These are phyloP conservation scores for Pluvianellus socialis DNA, from an alignment of 2,113 vertebrate species.

Conservation along the genomic window DNA sequence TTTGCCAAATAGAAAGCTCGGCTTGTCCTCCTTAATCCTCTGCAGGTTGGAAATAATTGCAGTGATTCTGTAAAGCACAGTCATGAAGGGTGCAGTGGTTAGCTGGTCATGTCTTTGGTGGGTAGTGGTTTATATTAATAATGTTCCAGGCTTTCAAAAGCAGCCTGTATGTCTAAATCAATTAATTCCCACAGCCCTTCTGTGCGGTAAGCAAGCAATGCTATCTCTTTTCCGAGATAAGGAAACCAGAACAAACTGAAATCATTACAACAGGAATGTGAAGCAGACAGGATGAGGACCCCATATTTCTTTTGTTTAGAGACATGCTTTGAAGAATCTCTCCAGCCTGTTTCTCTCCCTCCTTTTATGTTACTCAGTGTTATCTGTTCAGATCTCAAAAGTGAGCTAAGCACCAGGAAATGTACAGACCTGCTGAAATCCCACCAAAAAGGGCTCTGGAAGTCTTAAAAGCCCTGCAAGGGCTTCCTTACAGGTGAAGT, in stretches of 20 bases:
- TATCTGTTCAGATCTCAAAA: constrained; percentile 50
- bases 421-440: neutral
- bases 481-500: neutral
- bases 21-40: neutral
- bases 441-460: neutral
- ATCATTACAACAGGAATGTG: neutral
- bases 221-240: constrained; percentile 45
- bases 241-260: constrained; percentile 26
- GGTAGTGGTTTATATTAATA: constrained; percentile 50
- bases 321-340: constrained; percentile 21
- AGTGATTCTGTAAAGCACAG: neutral
- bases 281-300: neutral
- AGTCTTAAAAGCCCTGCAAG: neutral
- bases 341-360: neutral
- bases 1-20: neutral
- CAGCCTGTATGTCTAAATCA: constrained; percentile 53
- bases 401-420: constrained; percentile 34
- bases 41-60: neutral
- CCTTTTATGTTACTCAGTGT: constrained; percentile 16
- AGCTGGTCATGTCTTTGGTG: constrained; percentile 7
- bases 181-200: constrained; percentile 17
- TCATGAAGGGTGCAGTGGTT: neutral
- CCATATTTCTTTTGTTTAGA: constrained; percentile 40
- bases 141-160: constrained; percentile 41
- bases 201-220: neutral